Percentiles rank a stretch among this genome's conserved stretches.
phyloP scores from a whole-genome alignment of 2,113 vertebrate genomes.

The Spilogale gracilis region DNA sequence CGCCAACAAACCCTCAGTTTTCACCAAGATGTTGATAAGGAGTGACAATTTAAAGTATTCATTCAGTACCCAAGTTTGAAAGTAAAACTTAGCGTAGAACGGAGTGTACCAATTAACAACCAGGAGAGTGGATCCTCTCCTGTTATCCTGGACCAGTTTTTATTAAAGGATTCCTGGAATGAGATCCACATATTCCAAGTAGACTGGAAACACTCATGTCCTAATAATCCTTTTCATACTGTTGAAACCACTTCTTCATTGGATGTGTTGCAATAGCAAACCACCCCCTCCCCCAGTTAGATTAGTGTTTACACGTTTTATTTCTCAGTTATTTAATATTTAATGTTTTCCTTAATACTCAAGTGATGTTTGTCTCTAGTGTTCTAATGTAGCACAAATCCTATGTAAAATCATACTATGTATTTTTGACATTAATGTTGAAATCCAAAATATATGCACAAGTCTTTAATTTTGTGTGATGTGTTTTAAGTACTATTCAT shows the following conservation, averaged over 20 bases:
- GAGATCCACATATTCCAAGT: slow-evolving; percentile 94
- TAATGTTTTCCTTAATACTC: slow-evolving; percentile 99
- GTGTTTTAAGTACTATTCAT: slow-evolving; percentile 88
- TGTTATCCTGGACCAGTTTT: slow-evolving; percentile 88
- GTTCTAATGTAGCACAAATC: slow-evolving; percentile 98
- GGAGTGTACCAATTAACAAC: slow-evolving; percentile 78
- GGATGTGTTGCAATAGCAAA: slow-evolving; percentile 98
- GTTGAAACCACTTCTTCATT: slow-evolving; percentile 98
- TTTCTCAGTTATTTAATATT: slow-evolving; percentile 99
- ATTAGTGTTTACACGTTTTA: slow-evolving; percentile 98
- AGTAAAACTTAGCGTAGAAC: slow-evolving; percentile 72
- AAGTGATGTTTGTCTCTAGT: slow-evolving; percentile 96
- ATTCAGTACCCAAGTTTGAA: slow-evolving; percentile 77
- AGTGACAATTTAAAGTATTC: slow-evolving; percentile 62
- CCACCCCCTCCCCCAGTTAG: slow-evolving; percentile 88
- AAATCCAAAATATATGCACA: slow-evolving; percentile 98
- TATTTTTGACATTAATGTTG: slow-evolving; percentile 99
- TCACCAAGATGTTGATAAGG: slow-evolving; percentile 94
- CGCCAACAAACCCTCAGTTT: slow-evolving; percentile 96
- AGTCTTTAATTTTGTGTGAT: slow-evolving; percentile 90
- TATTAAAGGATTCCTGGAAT: slow-evolving; percentile 88
- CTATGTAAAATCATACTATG: slow-evolving; percentile 98
- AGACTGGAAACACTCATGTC: slow-evolving; percentile 95
- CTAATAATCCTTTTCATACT: slow-evolving; percentile 96
- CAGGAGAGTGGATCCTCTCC: slow-evolving; percentile 79